Base-by-base conservation (phyloP, 2,797 vertebrate genomes). In the Notolepis coatsorum region DNA sequence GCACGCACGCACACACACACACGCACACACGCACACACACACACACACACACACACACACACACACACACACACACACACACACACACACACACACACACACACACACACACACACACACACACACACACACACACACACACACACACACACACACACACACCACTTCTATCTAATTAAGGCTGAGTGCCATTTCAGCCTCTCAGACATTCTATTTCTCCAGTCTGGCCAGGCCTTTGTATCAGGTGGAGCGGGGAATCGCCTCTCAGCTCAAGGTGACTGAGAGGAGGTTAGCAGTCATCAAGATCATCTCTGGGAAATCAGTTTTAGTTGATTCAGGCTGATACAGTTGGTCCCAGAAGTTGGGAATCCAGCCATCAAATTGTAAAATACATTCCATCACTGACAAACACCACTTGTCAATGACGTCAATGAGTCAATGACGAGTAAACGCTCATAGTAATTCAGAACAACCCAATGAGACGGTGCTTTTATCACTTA, bases 111-210 rank as follows among this genome's bases (percentile, higher is more conserved):
- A 37, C 13, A 64, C 23, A 59, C 46, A 43, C 33, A 28, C 17
- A 61, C 56, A 37, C 12, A 47, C 38, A 47, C 64, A 42, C 65
- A 43, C 69, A 38, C 59, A 48, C 65, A 58, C 53, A 41, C 25
- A 24, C 65, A 59, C 61, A 39, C 48, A 61, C 61, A 38, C 43
- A 43, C 46, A 65, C 41, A 56, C 24, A 24, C 47, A 56, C 33
- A 51, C 57, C 60, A 47, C 23, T 58, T 81, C 64, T 65, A 73
- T 71, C 53, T 85, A 79, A 89, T 89, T 87, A 88, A 84, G 65
- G 39, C 52, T 73, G 81, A 81, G 65, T 68, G 80, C 75, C 58
- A 63, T 57, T 65, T 71, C 61, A 67, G 54, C 53, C 75, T 61
- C 46, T 50, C 68, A 82, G 72, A 52, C 66, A 8, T 27, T 66